Base-by-base conservation (phyloP, 1,140 invertebrate species). In the Aphelinus atriplicis region DNA sequence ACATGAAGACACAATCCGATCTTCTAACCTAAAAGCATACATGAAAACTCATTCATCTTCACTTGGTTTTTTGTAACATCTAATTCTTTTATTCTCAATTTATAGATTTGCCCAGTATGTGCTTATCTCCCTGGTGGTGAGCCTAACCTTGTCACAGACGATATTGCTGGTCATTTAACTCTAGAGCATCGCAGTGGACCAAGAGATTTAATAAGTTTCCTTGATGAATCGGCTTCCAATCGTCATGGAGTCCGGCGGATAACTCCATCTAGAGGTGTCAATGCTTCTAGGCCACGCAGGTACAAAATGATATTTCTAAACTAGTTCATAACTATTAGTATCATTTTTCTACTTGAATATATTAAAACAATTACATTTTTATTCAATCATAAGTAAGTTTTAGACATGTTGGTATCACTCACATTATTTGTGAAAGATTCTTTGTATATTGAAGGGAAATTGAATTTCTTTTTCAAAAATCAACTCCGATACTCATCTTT, bases 141-240 rank as follows among this genome's bases (percentile, higher is more conserved):
- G 87, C 97, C 97, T 73, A 99, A 98, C 90, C 92, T 97, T 84
- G 95, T 98, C 82, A 98, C 97, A 78, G 97, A 99, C 90, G 97
- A 99, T 90, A 98, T 99, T 90, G 94, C 96, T 80, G 95, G 95
- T 82, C 97, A 99, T 91, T 91, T 99, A 81, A 96, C 95, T 79
- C 87, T 98, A 78, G 97, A 99, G 85, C 97, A 99, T 90, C 92
- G 95, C 81, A 94, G 92, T 83, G 94, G 94, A 84, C 92, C 94
- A 77, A 91, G 94, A 84, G 94, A 96, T 89, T 90, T 96, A 81
- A 95, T 96, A 85, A 95, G 94, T 80, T 95, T 96, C 91, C 86
- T 95, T 80, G 96, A 97, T 89, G 96, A 97, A 88, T 95, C 95
- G 75, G 90, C 92, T 83, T 92, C 93, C 78, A 94, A 93, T 80